Percentiles rank a stretch among this genome's conserved stretches.
Evolutionary conservation across 2,888 invertebrate genomes (phyloP).

Genomic region (Sinotaia quadrata): DNA sequence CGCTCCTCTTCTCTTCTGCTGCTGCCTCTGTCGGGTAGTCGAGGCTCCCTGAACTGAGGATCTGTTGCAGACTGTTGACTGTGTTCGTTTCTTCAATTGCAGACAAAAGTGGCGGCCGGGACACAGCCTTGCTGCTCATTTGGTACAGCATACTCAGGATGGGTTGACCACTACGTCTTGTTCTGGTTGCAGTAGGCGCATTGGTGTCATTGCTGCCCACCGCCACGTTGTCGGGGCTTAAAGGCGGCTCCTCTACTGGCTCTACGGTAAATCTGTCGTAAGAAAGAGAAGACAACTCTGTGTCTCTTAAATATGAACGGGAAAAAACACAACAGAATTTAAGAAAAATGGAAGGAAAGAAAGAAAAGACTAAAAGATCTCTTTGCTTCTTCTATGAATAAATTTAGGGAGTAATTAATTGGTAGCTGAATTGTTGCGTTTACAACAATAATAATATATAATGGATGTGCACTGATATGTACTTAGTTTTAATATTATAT

Average conservation of each 20-base stretch:
- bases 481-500: no score
- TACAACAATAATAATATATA: no score
- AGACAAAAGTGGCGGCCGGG: conserved; percentile 54
- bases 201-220: not conserved
- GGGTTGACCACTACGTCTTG: conserved; percentile 46
- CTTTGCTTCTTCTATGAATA: no score
- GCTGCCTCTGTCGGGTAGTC: conserved; percentile 1
- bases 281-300: no score
- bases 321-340: no score
- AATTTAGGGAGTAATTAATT: no score
- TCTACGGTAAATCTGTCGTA: conserved; percentile 45
- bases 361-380: no score
- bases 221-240: conserved; percentile 13
- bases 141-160: conserved; percentile 25
- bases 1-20: no score
- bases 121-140: conserved; percentile 2
- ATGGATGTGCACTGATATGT: no score
- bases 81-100: conserved; percentile 62
- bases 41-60: conserved; percentile 17
- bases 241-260: conserved; percentile 40
- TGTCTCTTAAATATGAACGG: no score
- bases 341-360: no score
- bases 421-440: no score
- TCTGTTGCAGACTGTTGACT: conserved; percentile 54
- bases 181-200: conserved; percentile 22